Percentiles rank a stretch among this genome's conserved stretches.
These are phyloP conservation scores for Epizoanthus stellaris DNA, from an alignment of 92 coral and sea anemone genomes.

Conservation along the genomic window DNA sequence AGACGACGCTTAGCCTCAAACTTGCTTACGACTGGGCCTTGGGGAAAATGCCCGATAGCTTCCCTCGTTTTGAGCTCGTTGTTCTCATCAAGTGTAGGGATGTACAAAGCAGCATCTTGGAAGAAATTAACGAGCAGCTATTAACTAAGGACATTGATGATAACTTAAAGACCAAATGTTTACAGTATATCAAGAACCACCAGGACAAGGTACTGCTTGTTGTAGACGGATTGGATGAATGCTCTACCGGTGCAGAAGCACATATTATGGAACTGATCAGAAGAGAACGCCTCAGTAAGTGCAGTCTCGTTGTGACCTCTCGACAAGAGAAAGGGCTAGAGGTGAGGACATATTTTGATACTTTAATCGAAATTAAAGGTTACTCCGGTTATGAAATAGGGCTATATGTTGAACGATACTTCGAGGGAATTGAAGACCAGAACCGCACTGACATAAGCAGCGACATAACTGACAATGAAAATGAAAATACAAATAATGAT, in stretches of 20 bases:
- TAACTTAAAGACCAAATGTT: background rate
- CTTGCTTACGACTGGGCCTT: too few species aligned
- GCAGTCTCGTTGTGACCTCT: background rate
- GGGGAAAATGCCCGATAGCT: background rate
- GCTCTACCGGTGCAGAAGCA: background rate
- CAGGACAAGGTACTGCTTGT: background rate
- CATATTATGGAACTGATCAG: background rate
- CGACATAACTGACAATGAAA: too few species aligned
- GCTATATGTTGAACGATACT: too few species aligned
- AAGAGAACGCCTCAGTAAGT: background rate
- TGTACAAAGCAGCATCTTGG: background rate
- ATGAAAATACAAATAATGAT: too few species aligned
- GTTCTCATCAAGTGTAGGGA: background rate
- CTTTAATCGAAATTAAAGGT: too few species aligned
- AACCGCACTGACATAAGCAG: too few species aligned
- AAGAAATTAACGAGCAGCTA: background rate
- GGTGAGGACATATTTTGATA: background rate
- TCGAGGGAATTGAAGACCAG: too few species aligned
- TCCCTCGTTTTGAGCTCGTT: background rate
- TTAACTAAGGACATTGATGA: background rate
- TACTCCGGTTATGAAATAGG: too few species aligned
- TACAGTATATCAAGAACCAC: background rate
- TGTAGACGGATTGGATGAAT: background rate
- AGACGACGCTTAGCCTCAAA: too few species aligned
- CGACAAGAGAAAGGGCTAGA: background rate